Conservation (phyloP, 1,140 invertebrate species). For the Papilio xuthus region DNA sequence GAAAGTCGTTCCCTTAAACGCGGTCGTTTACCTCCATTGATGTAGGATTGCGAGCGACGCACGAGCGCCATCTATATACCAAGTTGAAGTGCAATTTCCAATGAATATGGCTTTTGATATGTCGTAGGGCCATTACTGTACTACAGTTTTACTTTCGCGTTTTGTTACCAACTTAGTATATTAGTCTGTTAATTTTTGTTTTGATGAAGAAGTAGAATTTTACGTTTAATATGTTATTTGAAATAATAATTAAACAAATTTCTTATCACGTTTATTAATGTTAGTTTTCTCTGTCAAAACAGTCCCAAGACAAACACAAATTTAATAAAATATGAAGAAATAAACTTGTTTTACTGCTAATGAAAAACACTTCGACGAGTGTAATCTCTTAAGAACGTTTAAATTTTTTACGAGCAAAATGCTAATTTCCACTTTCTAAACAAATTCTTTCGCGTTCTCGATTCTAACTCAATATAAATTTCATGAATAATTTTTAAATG, state of each 20-base stretch:
- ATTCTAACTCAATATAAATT: slow-evolving; percentile 21
- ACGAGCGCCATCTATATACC: neutral
- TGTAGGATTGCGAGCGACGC: neutral
- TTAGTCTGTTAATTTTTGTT: too few relatives aligned
- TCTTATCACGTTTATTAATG: too few relatives aligned
- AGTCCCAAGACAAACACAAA: neutral
- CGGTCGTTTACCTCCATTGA: slow-evolving; percentile 14
- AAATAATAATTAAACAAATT: too few relatives aligned
- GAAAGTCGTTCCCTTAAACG: slow-evolving; percentile 5
- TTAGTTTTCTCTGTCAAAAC: too few relatives aligned
- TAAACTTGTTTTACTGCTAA: slow-evolving; percentile 28
- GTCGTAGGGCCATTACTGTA: neutral
- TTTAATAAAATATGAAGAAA: slow-evolving; percentile 15
- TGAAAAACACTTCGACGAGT: slow-evolving; percentile 22
- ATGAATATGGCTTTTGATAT: neutral
- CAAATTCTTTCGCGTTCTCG: slow-evolving; percentile 7
- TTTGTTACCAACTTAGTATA: too few relatives aligned
- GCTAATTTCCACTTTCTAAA: slow-evolving; percentile 22
- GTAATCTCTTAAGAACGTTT: slow-evolving; percentile 23
- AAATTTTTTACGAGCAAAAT: slow-evolving; percentile 26
- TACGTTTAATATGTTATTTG: too few relatives aligned
- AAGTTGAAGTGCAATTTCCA: neutral
- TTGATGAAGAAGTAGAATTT: too few relatives aligned
- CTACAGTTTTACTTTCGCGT: too few relatives aligned
- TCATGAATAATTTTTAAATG: neutral